Evolutionary conservation across 1,140 invertebrate species (phyloP), one percentile per base, ranked within the genome.

Genomic region (Archivesica marissinica): DNA sequence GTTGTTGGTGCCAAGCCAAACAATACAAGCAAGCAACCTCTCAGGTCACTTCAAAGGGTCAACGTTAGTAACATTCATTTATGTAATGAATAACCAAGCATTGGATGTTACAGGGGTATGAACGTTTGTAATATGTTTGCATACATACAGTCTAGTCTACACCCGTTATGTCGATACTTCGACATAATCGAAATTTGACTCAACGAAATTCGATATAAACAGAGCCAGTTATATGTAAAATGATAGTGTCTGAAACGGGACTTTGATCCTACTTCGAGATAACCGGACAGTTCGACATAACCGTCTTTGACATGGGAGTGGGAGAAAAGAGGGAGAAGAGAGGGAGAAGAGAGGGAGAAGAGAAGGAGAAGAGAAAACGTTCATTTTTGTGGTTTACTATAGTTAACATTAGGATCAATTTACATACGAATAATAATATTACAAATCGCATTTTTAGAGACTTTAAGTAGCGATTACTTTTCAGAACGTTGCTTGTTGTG

Each of bases 401-500:
- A 11, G 9, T 61, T 17, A 7, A 28, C 25, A 17, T 28, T 17
- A 61, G n/a, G n/a, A n/a, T n/a, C n/a, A n/a, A n/a, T n/a, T n/a
- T n/a, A n/a, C n/a, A n/a, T n/a, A n/a, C n/a, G 7, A 9, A 17
- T 23, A 11, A 9, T 17, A 28, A 7, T 9, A 17, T 61, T 61
- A 11, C 13, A 9, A 9, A 17, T 61, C 17, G 56, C 17, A 61
- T 61, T 23, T 28, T 9, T 11, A 61, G 7, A 17, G 56, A 13
- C 11, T 41, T 33, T 70, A 25, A 54, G 52, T 33, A 30, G 33
- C 17, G 6, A 50, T 64, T 78, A 78, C 76, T 78, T 64, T 56
- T 47, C 17, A 78, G 25, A 28, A 78, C 35, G 35, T 44, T 64
- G 20, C 66, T 44, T 25, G 20, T 41, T 17, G 35, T 78, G 23